Evolutionary conservation across 2,113 vertebrate genomes (phyloP), one percentile per base, ranked within the genome.

Genomic region (Cyprinodon variegatus): DNA sequence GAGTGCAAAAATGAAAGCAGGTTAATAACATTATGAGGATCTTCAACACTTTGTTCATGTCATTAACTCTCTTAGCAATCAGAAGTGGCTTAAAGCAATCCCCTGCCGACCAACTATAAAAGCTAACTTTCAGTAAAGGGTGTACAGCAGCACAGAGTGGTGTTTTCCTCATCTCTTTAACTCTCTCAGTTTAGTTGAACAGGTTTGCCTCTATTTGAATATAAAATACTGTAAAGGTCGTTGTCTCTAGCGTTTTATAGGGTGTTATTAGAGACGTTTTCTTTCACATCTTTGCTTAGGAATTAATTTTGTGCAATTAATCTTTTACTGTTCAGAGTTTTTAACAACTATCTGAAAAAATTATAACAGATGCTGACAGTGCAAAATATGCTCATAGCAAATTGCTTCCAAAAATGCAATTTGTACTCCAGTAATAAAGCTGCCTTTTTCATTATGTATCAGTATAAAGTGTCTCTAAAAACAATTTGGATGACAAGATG

Each of bases 11-110:
- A 83, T 87, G 78, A 89, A 90, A 88, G 82, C 83, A 70, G 79
- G 83, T 80, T 84, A 86, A 89, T 90, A 85, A 85, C 83, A 85
- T 76, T 76, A 80, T 45, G 73, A 90, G 88, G 79, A 84, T 91
- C 83, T 82, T 90, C 70, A 86, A 50, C 74, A 45, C 76, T 82
- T 80, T 88, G 82, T 86, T 82, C 88, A 86, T 86, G 84, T 90
- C 75, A 89, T 89, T 88, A 90, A 81, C 74, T 78, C 85, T 79
- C 88, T 90, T 79, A 68, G 87, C 50, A 74, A 61, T 62, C 61
- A 83, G 62, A 83, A 92, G 90, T 74, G 86, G 63, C 22, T 82
- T 81, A 65, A 84, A 86, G 73, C 76, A 88, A 72, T 87, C 81
- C 80, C 70, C 72, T 80, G 62, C 48, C 61, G 67, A 64, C 71